Evolutionary conservation across 2,888 invertebrate species (phyloP), one percentile per base, ranked within the genome.

Genomic region (Hirtodrosophila confusa): DNA sequence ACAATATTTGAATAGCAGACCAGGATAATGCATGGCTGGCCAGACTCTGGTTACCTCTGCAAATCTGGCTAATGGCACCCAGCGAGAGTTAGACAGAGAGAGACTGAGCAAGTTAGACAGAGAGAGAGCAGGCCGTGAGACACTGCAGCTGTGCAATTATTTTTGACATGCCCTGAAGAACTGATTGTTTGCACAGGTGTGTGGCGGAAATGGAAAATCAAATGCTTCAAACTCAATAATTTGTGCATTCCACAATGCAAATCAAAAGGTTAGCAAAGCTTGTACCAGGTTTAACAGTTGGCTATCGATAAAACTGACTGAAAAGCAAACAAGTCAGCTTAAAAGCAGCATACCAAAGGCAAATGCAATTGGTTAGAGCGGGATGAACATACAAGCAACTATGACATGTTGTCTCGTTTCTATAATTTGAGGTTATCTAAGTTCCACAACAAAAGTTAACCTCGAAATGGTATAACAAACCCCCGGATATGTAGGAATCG

Each of bases 1-100:
- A 79, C 79, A 79, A 83, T 79, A 83, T 79, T 79, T 83, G 79
- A 76, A 79, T 79, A 78, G 83, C 43, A 66, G 49, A 54, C 69
- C 67, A 67, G 60, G 67, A 68, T 67, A 67, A 69, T 69, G 62
- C 61, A 61, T 62, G 69, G 55, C 55, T 69, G 51, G 56, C 51
- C 56, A 61, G 55, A 50, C 47, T 51, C 54, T 53, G 79, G 79
- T 79, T 71, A 60, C 55, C 63, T 54, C 55, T 45, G 47, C 63
- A 65, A 76, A 80, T 80, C 80, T 65, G 58, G 69, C 80, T 80
- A 76, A 80, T 80, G 73, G 62, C 17, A 17, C 17, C 62, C 58
- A 27, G 23, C 35, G 12, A 29, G 8, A 9, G 23, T n/a, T 24
- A n/a, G 10, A 23, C 11, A 17, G n/a, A 35, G 7, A 5, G 4